Base-by-base conservation (phyloP, 2,113 vertebrate species). In the Beaufortia kweichowensis region DNA sequence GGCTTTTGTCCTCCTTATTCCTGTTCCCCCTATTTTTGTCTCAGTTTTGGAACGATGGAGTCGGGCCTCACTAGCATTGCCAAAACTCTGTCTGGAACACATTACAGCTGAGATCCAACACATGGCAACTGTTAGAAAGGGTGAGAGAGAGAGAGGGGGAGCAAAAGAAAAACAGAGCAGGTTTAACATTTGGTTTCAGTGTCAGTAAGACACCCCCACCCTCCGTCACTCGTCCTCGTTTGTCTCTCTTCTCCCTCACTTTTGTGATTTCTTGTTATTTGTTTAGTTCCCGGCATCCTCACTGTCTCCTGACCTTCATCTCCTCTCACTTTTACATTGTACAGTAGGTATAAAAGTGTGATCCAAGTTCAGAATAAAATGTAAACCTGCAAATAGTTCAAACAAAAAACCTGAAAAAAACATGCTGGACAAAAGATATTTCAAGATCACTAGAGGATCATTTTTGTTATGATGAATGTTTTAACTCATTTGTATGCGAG, bases 41-140 rank as follows among this genome's bases (percentile, higher is more conserved):
- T 55, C 17, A 1, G 35, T 65, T 79, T 76, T 59, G 24, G 61
- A 72, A 76, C 41, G 59, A 60, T 69, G 43, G 41, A 61, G 41
- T 75, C 63, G 61, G 79, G 64, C 55, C 59, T 74, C 85, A 84
- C 83, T 87, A 76, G 84, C 69, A 46, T 84, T 84, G 81, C 84
- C 80, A 81, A 82, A 84, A 84, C 83, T 77, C 77, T 83, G 88
- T 91, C 91, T 91, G 91, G 91, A 92, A 91, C 86, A 86, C 85
- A 92, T 92, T 92, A 91, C 87, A 88, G 88, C 87, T 92, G 89
- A 92, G 91, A 91, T 93, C 89, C 89, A 92, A 91, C 92, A 93
- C 89, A 93, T 92, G 92, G 91, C 88, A 91, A 86, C 87, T 88
- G 89, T 92, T 91, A 90, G 83, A 79, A 23, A 56, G 81, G 84